Conservation (phyloP, 2,797 vertebrate genomes). For the Labeo calbasu region DNA sequence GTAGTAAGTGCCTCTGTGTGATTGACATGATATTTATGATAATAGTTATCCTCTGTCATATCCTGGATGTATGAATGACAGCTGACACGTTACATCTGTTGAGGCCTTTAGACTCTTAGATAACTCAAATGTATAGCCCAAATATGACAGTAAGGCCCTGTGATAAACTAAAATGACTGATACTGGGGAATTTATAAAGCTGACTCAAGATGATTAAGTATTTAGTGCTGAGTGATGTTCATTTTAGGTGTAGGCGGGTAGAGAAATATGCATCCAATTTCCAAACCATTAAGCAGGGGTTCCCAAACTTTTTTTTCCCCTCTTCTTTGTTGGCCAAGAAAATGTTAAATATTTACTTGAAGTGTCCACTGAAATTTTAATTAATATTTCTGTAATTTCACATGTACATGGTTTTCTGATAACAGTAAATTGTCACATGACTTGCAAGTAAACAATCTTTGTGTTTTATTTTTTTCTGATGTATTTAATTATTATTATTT, state of each 20-base stretch:
- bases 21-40: background rate
- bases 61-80: background rate
- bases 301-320: background rate
- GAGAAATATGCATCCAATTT: background rate
- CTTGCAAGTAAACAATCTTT: background rate
- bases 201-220: background rate
- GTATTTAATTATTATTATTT: too few species aligned
- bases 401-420: background rate
- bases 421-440: background rate
- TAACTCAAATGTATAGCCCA: background rate
- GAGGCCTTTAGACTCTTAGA: background rate
- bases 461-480: background rate
- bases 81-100: background rate
- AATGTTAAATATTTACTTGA: background rate
- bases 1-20: background rate
- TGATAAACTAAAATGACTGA: background rate
- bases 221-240: background rate
- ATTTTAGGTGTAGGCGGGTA: background rate
- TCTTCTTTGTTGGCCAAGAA: background rate
- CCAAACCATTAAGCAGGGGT: background rate
- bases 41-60: background rate
- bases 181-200: background rate
- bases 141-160: background rate
- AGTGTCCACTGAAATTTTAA: background rate
- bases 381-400: background rate